Conservation (phyloP, 2,888 invertebrate genomes). For the Tetrapedia diversipes region DNA sequence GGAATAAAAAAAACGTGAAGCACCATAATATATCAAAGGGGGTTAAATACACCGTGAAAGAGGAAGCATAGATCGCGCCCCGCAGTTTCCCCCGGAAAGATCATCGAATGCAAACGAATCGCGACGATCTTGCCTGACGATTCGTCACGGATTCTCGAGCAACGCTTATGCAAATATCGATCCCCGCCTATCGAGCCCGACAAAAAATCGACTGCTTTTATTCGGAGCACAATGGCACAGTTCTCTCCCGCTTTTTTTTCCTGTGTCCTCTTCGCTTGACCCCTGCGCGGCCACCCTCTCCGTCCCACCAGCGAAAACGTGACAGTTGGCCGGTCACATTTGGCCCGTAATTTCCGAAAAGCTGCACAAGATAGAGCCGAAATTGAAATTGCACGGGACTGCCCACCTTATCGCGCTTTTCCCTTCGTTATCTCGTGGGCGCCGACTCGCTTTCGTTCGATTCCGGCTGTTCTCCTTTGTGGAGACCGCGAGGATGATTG, state of each 20-base stretch:
- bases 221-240: conserved; percentile 61
- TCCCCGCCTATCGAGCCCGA: conserved; percentile 62
- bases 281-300: conserved; percentile 3
- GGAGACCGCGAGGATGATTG: conserved; percentile 31
- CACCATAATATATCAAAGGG: conserved; percentile 49
- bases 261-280: background rate
- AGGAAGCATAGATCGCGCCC: conserved; percentile 41
- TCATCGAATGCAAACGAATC: conserved; percentile 45
- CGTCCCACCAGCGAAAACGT: conserved; percentile 28
- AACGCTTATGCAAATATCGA: conserved; percentile 79
- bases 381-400: conserved; percentile 58
- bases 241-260: conserved; percentile 42
- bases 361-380: conserved; percentile 69
- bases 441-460: conserved; percentile 52
- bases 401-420: conserved; percentile 58
- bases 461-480: conserved; percentile 43
- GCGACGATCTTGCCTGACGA: conserved; percentile 63
- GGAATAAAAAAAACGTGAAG: conserved; percentile 14
- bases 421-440: conserved; percentile 61
- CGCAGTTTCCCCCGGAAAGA: conserved; percentile 34
- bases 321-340: conserved; percentile 78
- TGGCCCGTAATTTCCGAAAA: conserved; percentile 78
- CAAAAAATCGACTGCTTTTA: conserved; percentile 62
- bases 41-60: conserved; percentile 61
- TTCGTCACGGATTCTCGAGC: conserved; percentile 78